These are phyloP conservation scores for Euplexia lucipara DNA, from an alignment of 2,888 invertebrate species.

Conservation along the genomic window DNA sequence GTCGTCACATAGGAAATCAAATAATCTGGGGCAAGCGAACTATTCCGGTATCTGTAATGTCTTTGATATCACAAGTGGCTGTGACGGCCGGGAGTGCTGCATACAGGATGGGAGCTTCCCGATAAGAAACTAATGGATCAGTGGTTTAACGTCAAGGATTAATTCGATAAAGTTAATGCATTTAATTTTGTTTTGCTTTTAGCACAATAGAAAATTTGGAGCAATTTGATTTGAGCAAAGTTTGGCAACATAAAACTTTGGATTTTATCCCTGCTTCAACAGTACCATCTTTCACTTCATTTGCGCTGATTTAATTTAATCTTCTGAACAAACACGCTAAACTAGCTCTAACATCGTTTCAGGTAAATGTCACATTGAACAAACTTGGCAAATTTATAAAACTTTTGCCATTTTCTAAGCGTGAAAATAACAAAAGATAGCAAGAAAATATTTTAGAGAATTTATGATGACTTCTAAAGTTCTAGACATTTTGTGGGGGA, in stretches of 20 bases:
- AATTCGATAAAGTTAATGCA: constrained; percentile 5
- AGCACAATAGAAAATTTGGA: constrained; percentile 4
- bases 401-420: constrained; percentile 35
- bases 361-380: constrained; percentile 43
- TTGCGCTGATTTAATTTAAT: constrained; percentile 32
- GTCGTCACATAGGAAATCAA: constrained; percentile 50
- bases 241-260: not conserved
- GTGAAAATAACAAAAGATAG: constrained; percentile 20
- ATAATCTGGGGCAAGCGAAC: constrained; percentile 53
- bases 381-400: constrained; percentile 40
- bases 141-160: constrained; percentile 14
- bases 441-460: constrained; percentile 36
- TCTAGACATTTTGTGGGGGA: too few relatives aligned
- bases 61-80: constrained; percentile 53
- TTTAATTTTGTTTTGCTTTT: constrained; percentile 8
- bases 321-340: constrained; percentile 20
- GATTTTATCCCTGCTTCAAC: not conserved
- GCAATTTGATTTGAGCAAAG: constrained; percentile 7
- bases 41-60: constrained; percentile 57
- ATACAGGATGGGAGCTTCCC: constrained; percentile 11
- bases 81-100: constrained; percentile 22
- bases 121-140: constrained; percentile 45
- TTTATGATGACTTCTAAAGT: constrained; percentile 24
- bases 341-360: constrained; percentile 29
- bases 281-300: constrained; percentile 1